Percentiles rank a stretch among this genome's conserved stretches.
Evolutionary conservation across 2,797 vertebrate species (phyloP).

Genomic region (Anguilla anguilla): DNA sequence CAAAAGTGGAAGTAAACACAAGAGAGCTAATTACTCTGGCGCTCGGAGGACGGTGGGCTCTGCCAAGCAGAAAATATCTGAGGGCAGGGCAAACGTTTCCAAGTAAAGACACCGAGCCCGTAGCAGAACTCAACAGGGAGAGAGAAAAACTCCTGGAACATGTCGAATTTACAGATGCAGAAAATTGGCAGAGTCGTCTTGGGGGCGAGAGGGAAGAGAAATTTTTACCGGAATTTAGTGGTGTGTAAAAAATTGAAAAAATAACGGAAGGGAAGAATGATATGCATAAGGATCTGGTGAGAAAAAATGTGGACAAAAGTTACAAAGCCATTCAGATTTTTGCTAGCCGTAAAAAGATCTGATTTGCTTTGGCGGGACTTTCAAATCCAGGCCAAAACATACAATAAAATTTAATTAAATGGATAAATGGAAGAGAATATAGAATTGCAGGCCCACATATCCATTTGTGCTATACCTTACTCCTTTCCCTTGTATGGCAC

Average conservation of each 20-base stretch:
- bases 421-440: not conserved
- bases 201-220: not conserved
- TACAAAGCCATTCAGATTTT: slow-evolving; percentile 18
- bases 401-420: not conserved
- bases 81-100: slow-evolving; percentile 11
- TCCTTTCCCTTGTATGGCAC: not conserved
- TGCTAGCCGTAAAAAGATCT: not conserved
- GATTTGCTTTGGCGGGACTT: slow-evolving; percentile 10
- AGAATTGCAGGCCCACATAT: not conserved
- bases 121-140: not conserved
- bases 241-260: not conserved
- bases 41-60: slow-evolving; percentile 19
- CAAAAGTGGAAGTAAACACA: slow-evolving; percentile 29
- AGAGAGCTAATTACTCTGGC: slow-evolving; percentile 39
- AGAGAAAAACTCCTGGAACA: slow-evolving; percentile 29
- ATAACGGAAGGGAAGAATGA: not conserved
- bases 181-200: slow-evolving; percentile 32
- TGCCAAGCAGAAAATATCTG: slow-evolving; percentile 38
- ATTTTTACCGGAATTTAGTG: slow-evolving; percentile 27
- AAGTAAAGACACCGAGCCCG: slow-evolving; percentile 8
- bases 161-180: slow-evolving; percentile 37
- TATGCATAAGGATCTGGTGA: slow-evolving; percentile 18
- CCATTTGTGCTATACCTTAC: not conserved
- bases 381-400: slow-evolving; percentile 12
- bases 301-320: slow-evolving; percentile 23